Evolutionary conservation across 2,113 vertebrate genomes (phyloP).

Genomic region (Oxygymnocypris stewartii): DNA sequence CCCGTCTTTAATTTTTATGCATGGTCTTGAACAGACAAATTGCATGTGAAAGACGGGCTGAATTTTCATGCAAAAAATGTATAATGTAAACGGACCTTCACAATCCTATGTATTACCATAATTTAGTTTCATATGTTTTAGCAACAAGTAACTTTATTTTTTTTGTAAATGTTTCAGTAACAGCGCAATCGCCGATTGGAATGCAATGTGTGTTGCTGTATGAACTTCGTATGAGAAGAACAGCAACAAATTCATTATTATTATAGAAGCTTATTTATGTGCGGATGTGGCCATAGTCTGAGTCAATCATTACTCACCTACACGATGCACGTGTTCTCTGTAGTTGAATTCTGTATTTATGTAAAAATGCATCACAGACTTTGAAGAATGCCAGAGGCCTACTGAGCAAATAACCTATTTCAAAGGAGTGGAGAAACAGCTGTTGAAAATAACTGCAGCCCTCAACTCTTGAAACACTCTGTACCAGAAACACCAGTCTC

Average conservation of each 20-base stretch:
- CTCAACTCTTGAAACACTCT: background rate
- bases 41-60: background rate
- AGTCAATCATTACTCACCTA: background rate
- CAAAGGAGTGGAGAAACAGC: background rate
- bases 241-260: background rate
- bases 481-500: background rate
- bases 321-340: background rate
- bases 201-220: background rate
- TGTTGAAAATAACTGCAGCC: constrained; percentile 3
- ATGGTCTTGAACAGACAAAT: background rate
- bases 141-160: background rate
- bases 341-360: background rate
- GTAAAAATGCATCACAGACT: background rate
- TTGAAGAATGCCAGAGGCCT: background rate
- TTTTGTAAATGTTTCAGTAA: no score
- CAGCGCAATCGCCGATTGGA: no score
- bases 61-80: background rate
- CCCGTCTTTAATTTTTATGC: background rate
- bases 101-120: background rate
- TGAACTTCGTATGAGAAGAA: background rate
- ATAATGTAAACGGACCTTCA: background rate
- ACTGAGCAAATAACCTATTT: background rate
- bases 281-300: background rate
- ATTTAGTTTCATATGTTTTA: background rate
- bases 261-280: background rate